phyloP scores from a whole-genome alignment of 1,140 invertebrate species.

The Lasaia peninsularis region DNA sequence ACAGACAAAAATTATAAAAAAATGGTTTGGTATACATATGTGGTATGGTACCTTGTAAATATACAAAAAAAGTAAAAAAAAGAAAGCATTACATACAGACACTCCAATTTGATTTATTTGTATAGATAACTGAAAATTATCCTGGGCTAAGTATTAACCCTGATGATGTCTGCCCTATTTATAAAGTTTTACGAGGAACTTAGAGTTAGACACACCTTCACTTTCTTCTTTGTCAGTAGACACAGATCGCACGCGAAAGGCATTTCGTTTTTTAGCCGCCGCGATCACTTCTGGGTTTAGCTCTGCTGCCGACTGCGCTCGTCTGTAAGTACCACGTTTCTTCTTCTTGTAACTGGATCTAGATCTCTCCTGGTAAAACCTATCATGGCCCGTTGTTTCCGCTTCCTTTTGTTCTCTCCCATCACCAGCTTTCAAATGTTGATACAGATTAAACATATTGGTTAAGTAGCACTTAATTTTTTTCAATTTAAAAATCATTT shows the following conservation, averaged over 20 bases:
- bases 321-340: slow-evolving; percentile 77
- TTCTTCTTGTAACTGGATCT: slow-evolving; percentile 78
- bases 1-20: too few species aligned
- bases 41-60: too few species aligned
- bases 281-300: slow-evolving; percentile 82
- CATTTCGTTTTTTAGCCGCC: slow-evolving; percentile 79
- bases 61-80: too few species aligned
- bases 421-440: slow-evolving; percentile 82
- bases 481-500: slow-evolving; percentile 23
- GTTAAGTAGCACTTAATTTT: slow-evolving; percentile 14
- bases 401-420: slow-evolving; percentile 79
- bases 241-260: slow-evolving; percentile 78
- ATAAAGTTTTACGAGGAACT: too few species aligned
- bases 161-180: too few species aligned
- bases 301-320: slow-evolving; percentile 86
- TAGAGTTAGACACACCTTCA: too few species aligned
- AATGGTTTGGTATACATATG: too few species aligned
- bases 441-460: slow-evolving; percentile 87
- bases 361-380: slow-evolving; percentile 84
- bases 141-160: too few species aligned
- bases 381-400: slow-evolving; percentile 85
- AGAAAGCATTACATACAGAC: too few species aligned
- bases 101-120: too few species aligned
- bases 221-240: slow-evolving; percentile 74
- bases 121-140: too few species aligned